phyloP scores from a whole-genome alignment of 2,888 invertebrate species.

The Rhodophaea formosa region DNA sequence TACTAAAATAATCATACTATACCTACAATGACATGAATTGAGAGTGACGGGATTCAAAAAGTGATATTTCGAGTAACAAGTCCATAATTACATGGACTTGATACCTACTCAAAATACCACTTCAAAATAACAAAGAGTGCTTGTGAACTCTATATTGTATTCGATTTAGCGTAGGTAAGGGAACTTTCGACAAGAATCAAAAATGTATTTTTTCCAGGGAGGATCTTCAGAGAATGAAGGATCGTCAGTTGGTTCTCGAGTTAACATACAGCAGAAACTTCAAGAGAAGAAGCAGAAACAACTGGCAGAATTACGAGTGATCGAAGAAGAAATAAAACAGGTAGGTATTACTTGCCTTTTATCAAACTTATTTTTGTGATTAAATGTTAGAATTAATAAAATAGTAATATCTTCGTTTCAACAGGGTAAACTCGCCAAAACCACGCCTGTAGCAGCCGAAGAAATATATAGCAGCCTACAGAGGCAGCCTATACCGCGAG shows the following conservation, averaged over 20 bases:
- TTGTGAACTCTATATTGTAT: too few species aligned
- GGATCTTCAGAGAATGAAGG: slow-evolving; percentile 89
- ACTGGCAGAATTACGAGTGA: slow-evolving; percentile 87
- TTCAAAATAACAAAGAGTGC: too few species aligned
- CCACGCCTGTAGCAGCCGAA: slow-evolving; percentile 76
- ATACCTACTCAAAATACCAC: too few species aligned
- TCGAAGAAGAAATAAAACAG: slow-evolving; percentile 91
- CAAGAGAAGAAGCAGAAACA: slow-evolving; percentile 95
- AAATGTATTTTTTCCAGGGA: slow-evolving; percentile 54
- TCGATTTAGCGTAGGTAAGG: too few species aligned
- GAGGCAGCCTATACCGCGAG: slow-evolving; percentile 85
- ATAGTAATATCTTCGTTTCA: not conserved
- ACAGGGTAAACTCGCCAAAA: slow-evolving; percentile 85
- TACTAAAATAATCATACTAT: too few species aligned
- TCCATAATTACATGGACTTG: too few species aligned
- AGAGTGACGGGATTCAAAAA: too few species aligned
- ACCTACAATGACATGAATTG: too few species aligned
- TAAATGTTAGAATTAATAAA: too few species aligned
- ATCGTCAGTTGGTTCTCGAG: slow-evolving; percentile 86
- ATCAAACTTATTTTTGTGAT: not conserved
- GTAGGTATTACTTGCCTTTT: not conserved
- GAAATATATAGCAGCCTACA: slow-evolving; percentile 78
- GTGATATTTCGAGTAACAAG: too few species aligned
- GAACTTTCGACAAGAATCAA: not conserved
- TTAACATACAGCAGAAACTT: slow-evolving; percentile 92